Conservation (phyloP, 1,140 invertebrate species). For the Homalodisca vitripennis region DNA sequence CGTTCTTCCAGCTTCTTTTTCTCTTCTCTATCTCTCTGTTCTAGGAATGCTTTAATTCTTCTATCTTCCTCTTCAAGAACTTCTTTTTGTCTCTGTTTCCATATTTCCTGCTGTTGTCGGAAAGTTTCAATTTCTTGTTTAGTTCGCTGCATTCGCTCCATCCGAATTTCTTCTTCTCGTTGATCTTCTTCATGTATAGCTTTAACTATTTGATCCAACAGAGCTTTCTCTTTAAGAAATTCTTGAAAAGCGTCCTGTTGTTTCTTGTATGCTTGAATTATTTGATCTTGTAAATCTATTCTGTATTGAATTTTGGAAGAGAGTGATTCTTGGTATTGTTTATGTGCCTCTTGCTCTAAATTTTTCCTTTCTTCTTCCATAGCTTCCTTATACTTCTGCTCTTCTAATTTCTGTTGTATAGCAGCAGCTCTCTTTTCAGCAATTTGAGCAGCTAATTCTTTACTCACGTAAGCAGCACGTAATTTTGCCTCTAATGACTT, state of each 20-base stretch:
- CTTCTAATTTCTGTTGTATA: constrained; percentile 34
- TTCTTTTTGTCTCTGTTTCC: constrained; percentile 43
- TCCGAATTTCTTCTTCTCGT: constrained; percentile 44
- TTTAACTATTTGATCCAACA: constrained; percentile 48
- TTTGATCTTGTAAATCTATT: constrained; percentile 48
- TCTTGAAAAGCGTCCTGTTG: constrained; percentile 47
- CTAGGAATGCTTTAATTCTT: constrained; percentile 7
- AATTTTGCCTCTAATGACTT: constrained; percentile 47
- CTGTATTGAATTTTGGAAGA: too few relatives aligned
- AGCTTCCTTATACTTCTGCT: too few relatives aligned
- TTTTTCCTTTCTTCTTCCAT: too few relatives aligned
- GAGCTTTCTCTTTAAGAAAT: constrained; percentile 48
- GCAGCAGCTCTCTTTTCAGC: constrained; percentile 46
- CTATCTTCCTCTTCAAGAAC: constrained; percentile 46
- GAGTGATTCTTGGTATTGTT: too few relatives aligned
- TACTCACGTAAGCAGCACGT: constrained; percentile 47
- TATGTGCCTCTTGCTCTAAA: too few relatives aligned
- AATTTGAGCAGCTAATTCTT: constrained; percentile 47
- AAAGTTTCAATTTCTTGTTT: constrained; percentile 48
- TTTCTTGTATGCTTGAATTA: constrained; percentile 45
- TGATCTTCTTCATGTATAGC: constrained; percentile 48
- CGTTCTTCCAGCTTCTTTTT: constrained; percentile 14
- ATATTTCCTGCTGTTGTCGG: constrained; percentile 45
- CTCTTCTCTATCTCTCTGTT: constrained; percentile 6
- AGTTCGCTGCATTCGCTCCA: constrained; percentile 41